These are phyloP conservation scores for Gallinago paraguaiae DNA, from an alignment of 2,113 vertebrate genomes.

Conservation along the genomic window DNA sequence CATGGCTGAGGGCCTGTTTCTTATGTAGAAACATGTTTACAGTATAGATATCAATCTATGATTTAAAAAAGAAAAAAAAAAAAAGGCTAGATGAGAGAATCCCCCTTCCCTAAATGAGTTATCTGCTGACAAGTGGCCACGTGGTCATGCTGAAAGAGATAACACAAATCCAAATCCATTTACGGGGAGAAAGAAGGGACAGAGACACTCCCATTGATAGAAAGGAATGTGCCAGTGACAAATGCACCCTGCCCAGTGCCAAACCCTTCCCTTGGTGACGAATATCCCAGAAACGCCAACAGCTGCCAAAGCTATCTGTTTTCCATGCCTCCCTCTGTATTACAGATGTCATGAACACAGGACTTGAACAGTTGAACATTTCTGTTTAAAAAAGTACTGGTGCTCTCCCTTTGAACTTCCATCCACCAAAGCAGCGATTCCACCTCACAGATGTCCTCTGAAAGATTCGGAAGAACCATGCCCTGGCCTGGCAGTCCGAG, in stretches of 20 bases:
- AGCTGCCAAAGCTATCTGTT: conserved; percentile 20
- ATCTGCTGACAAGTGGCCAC: neutral
- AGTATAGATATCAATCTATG: neutral
- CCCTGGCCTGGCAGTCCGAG: accelerated
- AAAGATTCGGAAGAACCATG: neutral
- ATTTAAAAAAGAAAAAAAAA: neutral
- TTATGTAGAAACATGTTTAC: neutral
- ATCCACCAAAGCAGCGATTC: neutral
- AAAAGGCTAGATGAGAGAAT: neutral
- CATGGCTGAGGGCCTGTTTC: neutral
- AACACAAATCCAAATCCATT: conserved; percentile 4
- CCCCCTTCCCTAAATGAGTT: neutral
- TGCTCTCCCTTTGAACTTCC: neutral
- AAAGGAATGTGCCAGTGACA: conserved; percentile 50
- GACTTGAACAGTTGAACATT: neutral
- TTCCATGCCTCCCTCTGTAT: neutral
- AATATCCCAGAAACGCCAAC: conserved; percentile 4
- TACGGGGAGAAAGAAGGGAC: neutral
- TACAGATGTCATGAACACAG: neutral
- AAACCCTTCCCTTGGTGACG: conserved; percentile 16
- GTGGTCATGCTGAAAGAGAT: neutral
- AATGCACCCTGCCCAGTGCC: conserved; percentile 31
- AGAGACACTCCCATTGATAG: conserved; percentile 9
- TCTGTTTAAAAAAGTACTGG: neutral
- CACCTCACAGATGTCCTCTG: neutral